phyloP scores from a whole-genome alignment of 2,797 vertebrate species.

The Odontamblyopus lacepedii region DNA sequence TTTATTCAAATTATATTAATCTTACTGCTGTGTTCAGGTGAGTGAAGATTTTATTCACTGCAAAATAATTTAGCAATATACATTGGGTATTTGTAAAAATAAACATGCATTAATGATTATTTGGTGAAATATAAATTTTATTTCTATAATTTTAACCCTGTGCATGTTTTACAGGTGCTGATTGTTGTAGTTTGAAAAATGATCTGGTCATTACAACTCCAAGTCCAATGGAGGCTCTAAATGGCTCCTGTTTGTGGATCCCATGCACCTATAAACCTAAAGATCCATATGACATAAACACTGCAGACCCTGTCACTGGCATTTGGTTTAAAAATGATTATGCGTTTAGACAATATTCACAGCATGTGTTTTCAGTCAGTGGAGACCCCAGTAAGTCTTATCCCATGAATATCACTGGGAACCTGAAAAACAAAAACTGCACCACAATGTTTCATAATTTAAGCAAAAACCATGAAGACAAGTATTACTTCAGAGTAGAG shows the following conservation, averaged over 20 bases:
- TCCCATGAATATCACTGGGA: slow-evolving; percentile 13
- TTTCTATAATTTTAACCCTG: not conserved
- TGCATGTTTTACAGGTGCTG: slow-evolving; percentile 23
- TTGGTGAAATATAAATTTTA: no score
- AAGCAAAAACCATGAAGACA: not conserved
- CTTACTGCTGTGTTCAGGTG: no score
- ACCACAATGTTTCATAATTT: slow-evolving; percentile 53
- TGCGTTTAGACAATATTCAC: fast-evolving
- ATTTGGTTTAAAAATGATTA: slow-evolving; percentile 43
- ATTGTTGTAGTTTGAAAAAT: no score
- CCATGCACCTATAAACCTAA: slow-evolving; percentile 37
- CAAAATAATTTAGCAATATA: no score
- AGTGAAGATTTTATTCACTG: no score
- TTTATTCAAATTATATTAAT: no score
- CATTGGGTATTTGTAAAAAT: no score
- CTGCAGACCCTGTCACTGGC: fast-evolving
- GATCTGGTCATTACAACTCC: not conserved
- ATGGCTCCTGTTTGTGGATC: slow-evolving; percentile 61
- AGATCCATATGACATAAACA: fast-evolving
- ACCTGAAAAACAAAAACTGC: slow-evolving; percentile 45
- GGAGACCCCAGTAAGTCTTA: fast-evolving
- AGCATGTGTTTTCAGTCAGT: slow-evolving; percentile 35
- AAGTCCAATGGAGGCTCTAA: slow-evolving; percentile 34
- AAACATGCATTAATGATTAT: no score
- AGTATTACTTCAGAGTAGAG: slow-evolving; percentile 53